Evolutionary conservation across 2,113 vertebrate species (phyloP).

Genomic region (Lophochroa leadbeateri): DNA sequence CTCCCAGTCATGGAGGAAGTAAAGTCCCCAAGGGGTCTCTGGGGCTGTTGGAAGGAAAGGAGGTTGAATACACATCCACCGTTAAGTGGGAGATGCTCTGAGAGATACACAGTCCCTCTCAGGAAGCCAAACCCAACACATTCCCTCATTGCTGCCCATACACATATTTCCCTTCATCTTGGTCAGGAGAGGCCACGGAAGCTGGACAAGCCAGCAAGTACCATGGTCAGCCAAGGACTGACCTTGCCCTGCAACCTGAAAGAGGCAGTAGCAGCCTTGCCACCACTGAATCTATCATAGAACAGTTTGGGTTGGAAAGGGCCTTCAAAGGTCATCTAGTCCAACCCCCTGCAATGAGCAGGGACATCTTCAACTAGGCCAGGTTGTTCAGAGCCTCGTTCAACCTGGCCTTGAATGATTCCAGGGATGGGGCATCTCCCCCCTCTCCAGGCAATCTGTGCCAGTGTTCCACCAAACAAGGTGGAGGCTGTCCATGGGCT

Average conservation of each 20-base stretch:
- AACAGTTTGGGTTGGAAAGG: not conserved
- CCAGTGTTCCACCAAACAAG: not conserved
- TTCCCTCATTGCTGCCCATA: not conserved
- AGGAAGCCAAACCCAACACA: not conserved
- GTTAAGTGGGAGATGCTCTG: not conserved
- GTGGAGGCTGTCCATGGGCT: not conserved
- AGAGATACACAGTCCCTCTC: not conserved
- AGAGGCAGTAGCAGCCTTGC: not conserved
- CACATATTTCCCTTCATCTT: not conserved
- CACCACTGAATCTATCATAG: not conserved
- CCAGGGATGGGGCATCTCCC: not conserved
- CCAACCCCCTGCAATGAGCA: fast-evolving
- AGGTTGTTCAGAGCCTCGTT: not conserved
- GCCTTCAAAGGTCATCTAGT: not conserved
- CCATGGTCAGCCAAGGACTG: not conserved
- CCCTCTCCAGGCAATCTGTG: not conserved
- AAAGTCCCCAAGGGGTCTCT: constrained; percentile 71
- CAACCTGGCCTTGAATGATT: not conserved
- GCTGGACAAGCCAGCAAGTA: not conserved
- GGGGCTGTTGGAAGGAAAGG: constrained; percentile 65
- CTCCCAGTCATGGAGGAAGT: constrained; percentile 54
- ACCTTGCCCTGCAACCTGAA: not conserved
- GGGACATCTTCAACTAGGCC: not conserved
- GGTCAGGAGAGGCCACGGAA: not conserved
- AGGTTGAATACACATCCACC: not conserved